Evolutionary conservation across 2,113 vertebrate genomes (phyloP).

Genomic region (Orthonyx spaldingii): DNA sequence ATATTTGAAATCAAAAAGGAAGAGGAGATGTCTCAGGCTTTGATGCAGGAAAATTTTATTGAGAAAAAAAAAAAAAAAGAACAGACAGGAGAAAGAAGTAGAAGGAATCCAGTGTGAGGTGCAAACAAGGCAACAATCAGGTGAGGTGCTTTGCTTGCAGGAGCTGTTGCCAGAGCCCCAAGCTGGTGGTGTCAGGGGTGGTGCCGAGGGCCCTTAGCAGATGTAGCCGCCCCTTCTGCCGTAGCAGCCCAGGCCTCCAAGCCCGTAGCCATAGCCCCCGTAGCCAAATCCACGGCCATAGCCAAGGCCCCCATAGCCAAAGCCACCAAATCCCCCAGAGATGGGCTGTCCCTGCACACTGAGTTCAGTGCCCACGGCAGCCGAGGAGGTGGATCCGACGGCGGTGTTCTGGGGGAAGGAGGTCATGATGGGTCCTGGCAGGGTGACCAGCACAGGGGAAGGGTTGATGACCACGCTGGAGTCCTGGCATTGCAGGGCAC

Average conservation of each 20-base stretch:
- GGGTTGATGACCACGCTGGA: neutral
- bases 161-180: accelerated
- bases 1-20: too few species aligned
- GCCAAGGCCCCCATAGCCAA: neutral
- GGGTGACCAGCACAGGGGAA: too few species aligned
- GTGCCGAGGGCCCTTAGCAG: neutral
- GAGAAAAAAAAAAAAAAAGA: accelerated
- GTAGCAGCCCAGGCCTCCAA: too few species aligned
- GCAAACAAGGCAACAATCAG: accelerated
- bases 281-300: too few species aligned
- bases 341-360: neutral
- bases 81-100: accelerated
- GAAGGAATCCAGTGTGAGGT: accelerated
- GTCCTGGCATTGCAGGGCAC: neutral
- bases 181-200: neutral
- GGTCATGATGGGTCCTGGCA: too few species aligned
- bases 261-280: too few species aligned
- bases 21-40: accelerated
- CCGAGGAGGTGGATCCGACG: too few species aligned
- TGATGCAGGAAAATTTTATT: neutral
- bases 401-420: too few species aligned
- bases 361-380: too few species aligned
- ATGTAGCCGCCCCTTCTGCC: too few species aligned
- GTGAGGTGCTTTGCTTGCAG: accelerated
- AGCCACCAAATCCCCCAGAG: neutral